These are phyloP conservation scores for Pangasius macronema DNA, from an alignment of 2,797 vertebrate species.

Conservation along the genomic window DNA sequence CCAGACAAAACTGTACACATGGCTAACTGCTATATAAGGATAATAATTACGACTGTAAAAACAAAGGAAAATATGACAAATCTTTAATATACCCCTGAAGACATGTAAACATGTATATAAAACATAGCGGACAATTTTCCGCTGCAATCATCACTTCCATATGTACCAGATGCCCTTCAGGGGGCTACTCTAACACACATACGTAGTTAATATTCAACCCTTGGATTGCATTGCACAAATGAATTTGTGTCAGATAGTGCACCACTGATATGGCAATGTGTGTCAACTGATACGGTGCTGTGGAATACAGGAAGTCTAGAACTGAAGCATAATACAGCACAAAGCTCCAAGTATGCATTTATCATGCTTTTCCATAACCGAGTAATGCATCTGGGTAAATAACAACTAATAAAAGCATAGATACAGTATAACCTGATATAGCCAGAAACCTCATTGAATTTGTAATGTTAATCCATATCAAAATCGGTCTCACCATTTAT, in stretches of 20 bases:
- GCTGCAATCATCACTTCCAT: constrained; percentile 37
- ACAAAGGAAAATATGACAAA: neutral
- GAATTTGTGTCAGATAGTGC: neutral
- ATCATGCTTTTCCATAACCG: neutral
- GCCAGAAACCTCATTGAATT: neutral
- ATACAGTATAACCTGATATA: neutral
- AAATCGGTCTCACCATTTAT: constrained; percentile 54
- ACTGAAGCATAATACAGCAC: neutral
- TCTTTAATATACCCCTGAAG: neutral
- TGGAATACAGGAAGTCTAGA: neutral
- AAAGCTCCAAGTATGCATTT: neutral
- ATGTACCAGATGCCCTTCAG: constrained; percentile 23
- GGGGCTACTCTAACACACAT: neutral
- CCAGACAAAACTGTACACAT: neutral
- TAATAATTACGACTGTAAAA: neutral
- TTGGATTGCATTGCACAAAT: constrained; percentile 6
- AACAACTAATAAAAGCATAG: neutral
- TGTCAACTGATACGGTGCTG: neutral
- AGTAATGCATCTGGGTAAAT: neutral
- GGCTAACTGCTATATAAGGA: neutral
- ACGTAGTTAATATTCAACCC: constrained; percentile 22
- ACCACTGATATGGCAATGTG: neutral
- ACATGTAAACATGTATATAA: neutral
- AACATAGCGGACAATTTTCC: constrained; percentile 33
- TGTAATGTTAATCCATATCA: neutral